Evolutionary conservation across 2,888 invertebrate species (phyloP).

Genomic region (Aquatica leii): DNA sequence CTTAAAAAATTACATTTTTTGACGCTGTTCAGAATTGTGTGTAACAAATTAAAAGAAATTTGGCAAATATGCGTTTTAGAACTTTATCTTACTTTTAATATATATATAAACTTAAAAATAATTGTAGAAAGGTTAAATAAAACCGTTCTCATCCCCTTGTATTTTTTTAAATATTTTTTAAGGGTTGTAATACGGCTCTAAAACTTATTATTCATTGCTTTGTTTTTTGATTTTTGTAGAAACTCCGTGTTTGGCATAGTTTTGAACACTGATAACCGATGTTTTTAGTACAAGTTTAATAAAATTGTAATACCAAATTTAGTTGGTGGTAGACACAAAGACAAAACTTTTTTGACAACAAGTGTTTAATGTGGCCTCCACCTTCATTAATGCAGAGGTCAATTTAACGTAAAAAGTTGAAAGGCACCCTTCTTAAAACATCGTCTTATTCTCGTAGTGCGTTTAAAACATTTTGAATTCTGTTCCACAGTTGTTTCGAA

Average conservation of each 20-base stretch:
- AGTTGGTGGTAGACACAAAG: no score
- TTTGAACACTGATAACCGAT: no score
- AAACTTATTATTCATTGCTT: neutral
- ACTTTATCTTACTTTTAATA: neutral
- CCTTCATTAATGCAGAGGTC: no score
- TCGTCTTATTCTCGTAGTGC: neutral
- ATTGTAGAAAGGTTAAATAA: no score
- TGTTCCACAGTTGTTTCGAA: no score
- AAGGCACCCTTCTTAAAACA: neutral
- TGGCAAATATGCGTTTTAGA: neutral
- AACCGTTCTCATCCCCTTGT: neutral
- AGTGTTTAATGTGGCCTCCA: no score
- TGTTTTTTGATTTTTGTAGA: no score
- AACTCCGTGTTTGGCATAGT: neutral
- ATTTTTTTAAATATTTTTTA: neutral
- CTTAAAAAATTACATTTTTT: neutral
- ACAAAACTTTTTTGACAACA: no score
- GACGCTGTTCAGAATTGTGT: neutral
- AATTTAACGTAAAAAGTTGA: neutral
- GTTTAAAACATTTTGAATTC: neutral
- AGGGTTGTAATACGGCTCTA: neutral
- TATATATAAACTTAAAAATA: neutral
- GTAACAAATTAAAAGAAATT: neutral
- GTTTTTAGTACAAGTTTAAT: no score
- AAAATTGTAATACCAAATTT: no score